Evolutionary conservation across 1,140 invertebrate genomes (phyloP).

Genomic region (Nasonia vitripennis): DNA sequence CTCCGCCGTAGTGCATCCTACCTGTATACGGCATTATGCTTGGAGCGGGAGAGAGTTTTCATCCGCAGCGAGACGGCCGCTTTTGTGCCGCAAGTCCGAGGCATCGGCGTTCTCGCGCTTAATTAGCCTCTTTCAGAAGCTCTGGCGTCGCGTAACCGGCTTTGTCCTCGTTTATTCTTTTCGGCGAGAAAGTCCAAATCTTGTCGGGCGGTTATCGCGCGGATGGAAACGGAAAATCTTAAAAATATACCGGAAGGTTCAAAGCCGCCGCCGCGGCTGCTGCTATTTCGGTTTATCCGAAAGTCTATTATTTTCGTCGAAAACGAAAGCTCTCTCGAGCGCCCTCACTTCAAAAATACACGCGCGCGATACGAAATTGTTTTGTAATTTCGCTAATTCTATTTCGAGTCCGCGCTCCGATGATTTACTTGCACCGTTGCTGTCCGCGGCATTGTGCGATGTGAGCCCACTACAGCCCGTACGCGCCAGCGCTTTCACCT

Average conservation of each 20-base stretch:
- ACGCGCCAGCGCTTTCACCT: background rate
- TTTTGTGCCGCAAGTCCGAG: too few relatives aligned
- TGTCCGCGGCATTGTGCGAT: background rate
- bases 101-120: too few relatives aligned
- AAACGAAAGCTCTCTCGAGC: background rate
- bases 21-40: too few relatives aligned
- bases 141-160: too few relatives aligned
- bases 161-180: too few relatives aligned
- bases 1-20: too few relatives aligned
- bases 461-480: too few relatives aligned
- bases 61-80: too few relatives aligned
- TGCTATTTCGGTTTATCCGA: background rate
- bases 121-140: too few relatives aligned
- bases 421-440: background rate
- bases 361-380: background rate
- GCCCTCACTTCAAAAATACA: constrained; percentile 1
- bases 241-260: constrained; percentile 4
- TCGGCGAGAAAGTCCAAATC: too few relatives aligned
- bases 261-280: background rate
- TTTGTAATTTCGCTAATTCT: constrained; percentile 4
- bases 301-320: constrained; percentile 1
- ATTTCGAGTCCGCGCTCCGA: background rate
- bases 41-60: too few relatives aligned
- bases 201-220: too few relatives aligned
- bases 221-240: background rate